Conservation (phyloP, 2,888 invertebrate genomes). For the Cephus runcator region DNA sequence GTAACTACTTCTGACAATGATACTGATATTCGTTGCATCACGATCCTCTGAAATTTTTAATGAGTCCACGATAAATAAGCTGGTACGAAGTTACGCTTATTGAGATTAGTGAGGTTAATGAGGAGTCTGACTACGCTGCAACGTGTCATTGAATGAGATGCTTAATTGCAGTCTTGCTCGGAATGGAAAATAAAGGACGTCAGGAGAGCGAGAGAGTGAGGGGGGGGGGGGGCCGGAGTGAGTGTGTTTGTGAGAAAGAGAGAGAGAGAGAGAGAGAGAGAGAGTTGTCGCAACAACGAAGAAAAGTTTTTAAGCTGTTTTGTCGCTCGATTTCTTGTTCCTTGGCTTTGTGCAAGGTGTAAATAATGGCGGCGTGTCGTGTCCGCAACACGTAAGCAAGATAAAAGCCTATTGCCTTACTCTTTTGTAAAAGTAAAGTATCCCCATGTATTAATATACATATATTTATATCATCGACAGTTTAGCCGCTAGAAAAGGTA, state of each 20-base stretch:
- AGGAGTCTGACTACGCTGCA: not conserved
- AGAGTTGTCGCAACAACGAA: not conserved
- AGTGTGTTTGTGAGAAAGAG: too few species aligned
- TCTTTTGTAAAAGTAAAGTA: not conserved
- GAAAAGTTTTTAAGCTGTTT: not conserved
- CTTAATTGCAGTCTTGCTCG: not conserved
- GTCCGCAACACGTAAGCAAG: not conserved
- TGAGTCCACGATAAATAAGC: not conserved
- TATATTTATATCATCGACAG: not conserved
- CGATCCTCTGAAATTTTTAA: not conserved
- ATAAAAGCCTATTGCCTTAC: not conserved
- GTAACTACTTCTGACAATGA: not conserved
- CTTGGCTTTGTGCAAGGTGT: not conserved
- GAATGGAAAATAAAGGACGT: not conserved
- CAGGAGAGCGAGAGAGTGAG: not conserved
- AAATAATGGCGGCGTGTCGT: not conserved
- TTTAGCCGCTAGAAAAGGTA: not conserved
- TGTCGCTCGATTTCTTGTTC: not conserved
- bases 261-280: not conserved
- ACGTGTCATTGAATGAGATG: not conserved
- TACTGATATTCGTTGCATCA: not conserved
- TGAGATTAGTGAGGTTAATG: not conserved
- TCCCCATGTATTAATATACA: not conserved
- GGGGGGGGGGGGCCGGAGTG: accelerated
- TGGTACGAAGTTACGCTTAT: not conserved